Conservation (phyloP, 2,113 vertebrate genomes). For the Perca fluviatilis region DNA sequence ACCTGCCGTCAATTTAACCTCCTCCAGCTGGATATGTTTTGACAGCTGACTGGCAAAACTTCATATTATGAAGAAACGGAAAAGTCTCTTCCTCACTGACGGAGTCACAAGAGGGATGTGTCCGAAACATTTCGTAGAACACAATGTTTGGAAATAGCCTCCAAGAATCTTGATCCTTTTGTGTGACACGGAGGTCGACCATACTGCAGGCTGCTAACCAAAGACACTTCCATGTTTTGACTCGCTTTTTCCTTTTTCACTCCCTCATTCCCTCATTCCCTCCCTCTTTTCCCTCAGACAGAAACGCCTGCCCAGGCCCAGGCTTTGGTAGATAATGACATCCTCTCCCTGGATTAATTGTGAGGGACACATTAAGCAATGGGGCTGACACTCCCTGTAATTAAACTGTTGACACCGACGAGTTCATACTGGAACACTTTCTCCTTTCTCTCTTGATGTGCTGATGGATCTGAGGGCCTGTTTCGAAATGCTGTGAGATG, state of each 20-base stretch:
- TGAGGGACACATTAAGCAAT: conserved; percentile 82
- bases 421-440: conserved; percentile 75
- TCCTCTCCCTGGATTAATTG: conserved; percentile 83
- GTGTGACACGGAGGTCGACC: conserved; percentile 51
- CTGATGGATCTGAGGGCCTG: conserved; percentile 27
- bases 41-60: conserved; percentile 80
- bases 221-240: conserved; percentile 62
- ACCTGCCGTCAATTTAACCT: conserved; percentile 75
- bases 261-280: conserved; percentile 41
- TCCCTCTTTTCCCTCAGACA: conserved; percentile 42
- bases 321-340: conserved; percentile 81
- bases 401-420: conserved; percentile 79
- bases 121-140: conserved; percentile 44
- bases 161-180: conserved; percentile 40
- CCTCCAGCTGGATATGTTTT: conserved; percentile 80
- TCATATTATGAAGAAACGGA: conserved; percentile 76
- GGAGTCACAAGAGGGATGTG: conserved; percentile 40
- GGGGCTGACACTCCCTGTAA: conserved; percentile 82
- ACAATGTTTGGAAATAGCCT: conserved; percentile 45
- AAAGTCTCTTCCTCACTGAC: conserved; percentile 47
- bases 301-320: conserved; percentile 69
- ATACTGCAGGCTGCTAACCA: conserved; percentile 36
- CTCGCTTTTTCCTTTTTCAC: conserved; percentile 36
- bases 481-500: conserved; percentile 13
- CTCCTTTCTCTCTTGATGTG: conserved; percentile 35